A percentile compares a stretch with the other conserved stretches of the same genome.
Conservation (phyloP, 1,140 invertebrate genomes). For the Alviniconcha marisindica region DNA sequence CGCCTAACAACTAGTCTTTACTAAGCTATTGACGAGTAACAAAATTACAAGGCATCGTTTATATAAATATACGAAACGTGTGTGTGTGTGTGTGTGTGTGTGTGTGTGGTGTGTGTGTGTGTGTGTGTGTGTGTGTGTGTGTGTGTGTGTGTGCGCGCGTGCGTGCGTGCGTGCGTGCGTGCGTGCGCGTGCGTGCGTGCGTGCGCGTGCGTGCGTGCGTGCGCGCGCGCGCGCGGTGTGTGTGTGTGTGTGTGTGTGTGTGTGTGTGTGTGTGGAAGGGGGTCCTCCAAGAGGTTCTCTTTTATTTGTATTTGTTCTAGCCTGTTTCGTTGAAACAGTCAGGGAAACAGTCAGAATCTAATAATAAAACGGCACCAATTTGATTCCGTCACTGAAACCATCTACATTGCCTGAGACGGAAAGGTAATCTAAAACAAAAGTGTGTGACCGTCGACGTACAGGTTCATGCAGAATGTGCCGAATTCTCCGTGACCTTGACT, state of each 20-base stretch:
- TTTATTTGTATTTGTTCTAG: too few species aligned
- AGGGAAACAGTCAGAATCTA: background rate
- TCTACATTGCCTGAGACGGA: too few species aligned
- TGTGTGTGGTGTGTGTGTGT: background rate
- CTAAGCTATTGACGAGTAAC: too few species aligned
- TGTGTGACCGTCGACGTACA: background rate
- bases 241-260: conserved; percentile 5
- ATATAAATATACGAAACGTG: too few species aligned
- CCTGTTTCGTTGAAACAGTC: background rate
- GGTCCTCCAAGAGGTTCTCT: too few species aligned
- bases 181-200: background rate
- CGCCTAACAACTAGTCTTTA: too few species aligned
- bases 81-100: background rate
- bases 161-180: background rate
- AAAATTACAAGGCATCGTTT: too few species aligned
- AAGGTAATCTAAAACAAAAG: background rate
- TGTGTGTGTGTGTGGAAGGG: conserved; percentile 17
- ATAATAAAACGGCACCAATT: too few species aligned
- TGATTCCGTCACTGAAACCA: too few species aligned
- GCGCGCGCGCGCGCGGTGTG: background rate
- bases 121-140: conserved; percentile 2
- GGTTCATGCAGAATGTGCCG: background rate
- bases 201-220: background rate
- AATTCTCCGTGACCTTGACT: too few species aligned
- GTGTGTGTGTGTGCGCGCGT: background rate